phyloP scores from a whole-genome alignment of 2,113 vertebrate genomes.

The Gymnocephalus cernua region DNA sequence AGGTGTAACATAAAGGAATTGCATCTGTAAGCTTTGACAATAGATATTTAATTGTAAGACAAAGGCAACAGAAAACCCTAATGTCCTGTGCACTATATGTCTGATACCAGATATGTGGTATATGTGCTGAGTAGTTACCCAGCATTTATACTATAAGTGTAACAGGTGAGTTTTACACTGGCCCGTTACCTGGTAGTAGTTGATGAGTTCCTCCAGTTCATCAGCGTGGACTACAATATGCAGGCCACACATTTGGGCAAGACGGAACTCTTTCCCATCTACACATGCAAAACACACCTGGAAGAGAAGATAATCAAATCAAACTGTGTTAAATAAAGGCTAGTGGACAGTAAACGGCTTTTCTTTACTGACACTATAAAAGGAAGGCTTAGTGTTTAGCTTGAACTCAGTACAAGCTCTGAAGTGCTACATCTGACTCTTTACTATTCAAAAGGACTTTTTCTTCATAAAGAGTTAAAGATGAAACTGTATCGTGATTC shows the following conservation, averaged over 20 bases:
- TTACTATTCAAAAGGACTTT: not conserved
- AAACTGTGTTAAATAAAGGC: not conserved
- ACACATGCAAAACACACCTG: conserved; percentile 99
- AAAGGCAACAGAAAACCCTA: not conserved
- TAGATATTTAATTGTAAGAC: not conserved
- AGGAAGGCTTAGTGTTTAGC: not conserved
- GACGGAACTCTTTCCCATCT: conserved; percentile 97
- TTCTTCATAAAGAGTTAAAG: not conserved
- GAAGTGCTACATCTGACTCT: not conserved
- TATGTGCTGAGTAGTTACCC: not conserved
- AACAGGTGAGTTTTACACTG: not conserved
- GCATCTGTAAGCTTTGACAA: not conserved
- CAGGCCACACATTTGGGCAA: conserved; percentile 98
- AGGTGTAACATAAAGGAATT: not conserved
- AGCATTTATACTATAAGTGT: not conserved
- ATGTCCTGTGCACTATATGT: not conserved
- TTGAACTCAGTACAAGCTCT: not conserved
- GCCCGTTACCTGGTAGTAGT: conserved; percentile 95
- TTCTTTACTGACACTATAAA: not conserved
- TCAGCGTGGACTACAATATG: conserved; percentile 99
- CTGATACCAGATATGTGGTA: not conserved
- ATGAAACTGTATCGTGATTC: not conserved
- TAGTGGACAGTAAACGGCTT: not conserved
- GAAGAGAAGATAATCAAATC: conserved; percentile 1
- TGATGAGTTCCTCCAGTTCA: conserved; percentile 98